A percentile compares a stretch with the other conserved stretches of the same genome.
Evolutionary conservation across 1,140 invertebrate species (phyloP).

Genomic region (Pollicipes pollicipes): DNA sequence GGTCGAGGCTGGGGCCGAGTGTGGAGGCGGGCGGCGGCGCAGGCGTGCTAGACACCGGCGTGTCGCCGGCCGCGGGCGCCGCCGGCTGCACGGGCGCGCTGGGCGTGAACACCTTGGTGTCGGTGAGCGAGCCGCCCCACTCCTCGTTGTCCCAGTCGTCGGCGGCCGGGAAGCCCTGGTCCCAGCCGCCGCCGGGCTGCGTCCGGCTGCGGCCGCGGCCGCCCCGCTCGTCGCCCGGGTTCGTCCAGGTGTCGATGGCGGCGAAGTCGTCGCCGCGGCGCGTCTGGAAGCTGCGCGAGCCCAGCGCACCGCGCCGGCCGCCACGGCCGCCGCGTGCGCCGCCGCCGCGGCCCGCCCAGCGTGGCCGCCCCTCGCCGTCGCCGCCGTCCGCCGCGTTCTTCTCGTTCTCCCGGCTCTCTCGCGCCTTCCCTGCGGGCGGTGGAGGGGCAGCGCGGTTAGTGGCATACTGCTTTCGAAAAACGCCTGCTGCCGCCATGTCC

Average conservation of each 20-base stretch:
- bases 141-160: slow-evolving; percentile 91
- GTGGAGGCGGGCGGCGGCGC: neutral
- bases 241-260: slow-evolving; percentile 43
- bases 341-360: neutral
- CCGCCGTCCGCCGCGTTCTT: neutral
- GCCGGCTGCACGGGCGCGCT: slow-evolving; percentile 30
- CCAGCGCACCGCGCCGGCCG: neutral
- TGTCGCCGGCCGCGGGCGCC: neutral
- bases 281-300: neutral
- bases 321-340: slow-evolving; percentile 10
- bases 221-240: slow-evolving; percentile 30
- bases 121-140: slow-evolving; percentile 75
- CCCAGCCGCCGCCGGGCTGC: slow-evolving; percentile 21
- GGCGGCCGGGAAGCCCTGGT: slow-evolving; percentile 32
- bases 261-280: slow-evolving; percentile 9
- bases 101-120: slow-evolving; percentile 84
- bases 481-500: no score
- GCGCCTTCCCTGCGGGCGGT: slow-evolving; percentile 4
- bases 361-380: slow-evolving; percentile 10
- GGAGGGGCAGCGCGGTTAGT: no score
- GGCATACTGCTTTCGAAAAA: no score
- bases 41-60: neutral
- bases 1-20: neutral
- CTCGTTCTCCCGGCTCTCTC: slow-evolving; percentile 3
- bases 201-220: slow-evolving; percentile 21